phyloP scores from a whole-genome alignment of 1,140 invertebrate species.

The Sarcophaga bullata region DNA sequence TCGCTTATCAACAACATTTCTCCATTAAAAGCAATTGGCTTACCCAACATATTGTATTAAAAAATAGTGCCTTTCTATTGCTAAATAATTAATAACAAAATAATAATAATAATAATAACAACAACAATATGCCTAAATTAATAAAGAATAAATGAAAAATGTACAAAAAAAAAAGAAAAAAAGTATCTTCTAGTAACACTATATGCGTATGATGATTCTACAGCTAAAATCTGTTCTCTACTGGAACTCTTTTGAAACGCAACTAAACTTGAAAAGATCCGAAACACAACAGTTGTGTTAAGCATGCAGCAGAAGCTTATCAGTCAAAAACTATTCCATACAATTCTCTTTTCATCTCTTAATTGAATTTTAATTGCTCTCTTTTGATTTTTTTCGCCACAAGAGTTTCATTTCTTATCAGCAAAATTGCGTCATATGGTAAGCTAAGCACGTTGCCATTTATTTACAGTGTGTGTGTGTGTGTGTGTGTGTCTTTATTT shows the following conservation, averaged over 20 bases:
- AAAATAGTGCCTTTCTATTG: neutral
- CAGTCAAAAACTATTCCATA: no score
- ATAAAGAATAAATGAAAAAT: no score
- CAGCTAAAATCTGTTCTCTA: neutral
- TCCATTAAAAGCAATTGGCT: neutral
- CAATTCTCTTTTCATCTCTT: neutral
- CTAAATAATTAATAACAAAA: slow-evolving; percentile 20
- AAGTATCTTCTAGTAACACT: no score
- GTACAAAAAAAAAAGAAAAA: no score
- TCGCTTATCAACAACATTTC: neutral
- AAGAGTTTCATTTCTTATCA: slow-evolving; percentile 38
- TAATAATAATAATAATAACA: neutral
- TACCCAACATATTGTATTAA: slow-evolving; percentile 15
- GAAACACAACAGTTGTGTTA: neutral
- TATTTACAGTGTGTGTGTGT: neutral
- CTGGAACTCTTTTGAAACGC: slow-evolving; percentile 29
- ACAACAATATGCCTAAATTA: neutral
- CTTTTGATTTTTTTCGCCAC: neutral
- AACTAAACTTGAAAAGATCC: slow-evolving; percentile 30
- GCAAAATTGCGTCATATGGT: slow-evolving; percentile 36
- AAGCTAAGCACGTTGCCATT: slow-evolving; percentile 2
- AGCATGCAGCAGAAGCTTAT: neutral
- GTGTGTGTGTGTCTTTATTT: no score
- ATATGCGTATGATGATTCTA: neutral
- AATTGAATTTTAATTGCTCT: neutral